Conservation (phyloP, 1,140 invertebrate species). For the Schmidtea mediterranea region DNA sequence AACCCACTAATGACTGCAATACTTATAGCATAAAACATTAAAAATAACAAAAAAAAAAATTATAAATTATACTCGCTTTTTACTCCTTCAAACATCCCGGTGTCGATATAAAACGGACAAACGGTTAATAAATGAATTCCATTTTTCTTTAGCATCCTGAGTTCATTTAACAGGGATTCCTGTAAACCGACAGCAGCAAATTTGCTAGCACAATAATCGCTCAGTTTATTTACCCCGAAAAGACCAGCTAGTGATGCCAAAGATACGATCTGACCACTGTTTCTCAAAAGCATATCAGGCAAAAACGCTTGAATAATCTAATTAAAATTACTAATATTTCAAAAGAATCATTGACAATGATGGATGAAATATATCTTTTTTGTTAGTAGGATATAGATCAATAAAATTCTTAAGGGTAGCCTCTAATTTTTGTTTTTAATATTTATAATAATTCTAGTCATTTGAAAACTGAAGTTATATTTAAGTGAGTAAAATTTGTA, state of each 20-base stretch:
- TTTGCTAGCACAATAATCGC: constrained; percentile 82
- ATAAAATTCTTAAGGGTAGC: too few relatives aligned
- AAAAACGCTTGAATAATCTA: constrained; percentile 40
- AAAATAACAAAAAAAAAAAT: too few relatives aligned
- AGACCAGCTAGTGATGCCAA: constrained; percentile 66
- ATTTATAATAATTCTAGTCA: too few relatives aligned
- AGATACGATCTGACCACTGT: constrained; percentile 72
- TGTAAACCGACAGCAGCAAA: constrained; percentile 70
- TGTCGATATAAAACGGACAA: constrained; percentile 75
- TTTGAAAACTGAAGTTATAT: too few relatives aligned
- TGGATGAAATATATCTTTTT: too few relatives aligned
- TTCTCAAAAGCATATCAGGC: constrained; percentile 45
- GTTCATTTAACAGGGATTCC: constrained; percentile 35
- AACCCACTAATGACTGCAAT: too few relatives aligned
- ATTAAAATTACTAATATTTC: too few relatives aligned
- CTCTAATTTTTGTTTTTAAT: too few relatives aligned
- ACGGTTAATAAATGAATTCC: constrained; percentile 60
- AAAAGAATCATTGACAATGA: too few relatives aligned
- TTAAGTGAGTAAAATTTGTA: too few relatives aligned
- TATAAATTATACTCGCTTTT: constrained; percentile 52
- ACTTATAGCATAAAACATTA: too few relatives aligned
- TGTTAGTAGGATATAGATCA: too few relatives aligned
- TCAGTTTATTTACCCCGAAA: constrained; percentile 42
- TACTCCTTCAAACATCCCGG: constrained; percentile 74
- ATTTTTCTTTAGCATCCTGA: constrained; percentile 12